Evolutionary conservation across 2,888 invertebrate genomes (phyloP), one percentile per base, ranked within the genome.

Genomic region (Exocentrus adspersus): DNA sequence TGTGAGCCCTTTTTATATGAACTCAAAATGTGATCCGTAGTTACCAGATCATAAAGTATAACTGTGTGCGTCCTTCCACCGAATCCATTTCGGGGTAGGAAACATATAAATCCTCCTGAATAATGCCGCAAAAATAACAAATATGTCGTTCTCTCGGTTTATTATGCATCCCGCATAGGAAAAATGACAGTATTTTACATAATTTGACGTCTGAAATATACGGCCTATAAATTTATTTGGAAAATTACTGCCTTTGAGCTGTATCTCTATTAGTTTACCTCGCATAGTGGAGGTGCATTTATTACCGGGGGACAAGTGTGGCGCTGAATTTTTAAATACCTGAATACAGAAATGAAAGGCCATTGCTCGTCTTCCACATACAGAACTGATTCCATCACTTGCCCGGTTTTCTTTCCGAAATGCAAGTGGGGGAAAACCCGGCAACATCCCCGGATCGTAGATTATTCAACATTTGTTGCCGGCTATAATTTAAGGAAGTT

Each of bases 181-280:
- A 59, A 63, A 53, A 63, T 59, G 48, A 53, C 45, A 30, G 46
- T 42, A 37, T 53, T 63, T 63, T 59, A 53, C 63, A 63, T 58
- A 63, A 63, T 59, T 57, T 52, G 63, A 59, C 63, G 58, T 14
- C 37, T 59, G 63, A 63, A 59, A 59, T 63, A 63, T 59, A 24
- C 41, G 37, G 37, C 53, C 21, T 59, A 41, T 63, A 59, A 63
- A 63, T 63, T 19, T 63, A n/a, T n/a, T 17, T 42, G 12, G 21
- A 12, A 53, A 63, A 63, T 53, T 63, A 58, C 48, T 20, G 28
- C 20, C 16, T 9, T 2, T n/a, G 28, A 28, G 28, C 14, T 14
- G 28, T 7, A 48, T 48, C 12, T 53, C 53, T 54, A 54, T 48
- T 54, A 46, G 50, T 54, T 54, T 54, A 12, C 17, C 42, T 46